phyloP scores from a whole-genome alignment of 2,888 invertebrate species.

The Drepanosiphum platanoidis region DNA sequence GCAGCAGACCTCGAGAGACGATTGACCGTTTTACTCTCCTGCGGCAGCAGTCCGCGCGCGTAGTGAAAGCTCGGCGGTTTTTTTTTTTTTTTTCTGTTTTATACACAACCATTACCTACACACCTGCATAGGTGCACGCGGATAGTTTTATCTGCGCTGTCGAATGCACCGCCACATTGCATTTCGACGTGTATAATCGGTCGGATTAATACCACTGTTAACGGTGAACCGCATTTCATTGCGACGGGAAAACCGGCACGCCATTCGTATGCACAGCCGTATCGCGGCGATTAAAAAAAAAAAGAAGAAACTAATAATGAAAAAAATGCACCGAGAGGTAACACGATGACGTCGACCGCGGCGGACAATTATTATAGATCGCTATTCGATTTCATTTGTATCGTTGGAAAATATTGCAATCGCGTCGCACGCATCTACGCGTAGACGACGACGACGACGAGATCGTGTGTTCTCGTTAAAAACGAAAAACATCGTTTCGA shows the following conservation, averaged over 20 bases:
- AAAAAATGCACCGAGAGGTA: neutral
- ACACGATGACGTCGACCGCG: neutral
- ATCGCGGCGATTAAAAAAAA: neutral
- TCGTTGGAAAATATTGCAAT: neutral
- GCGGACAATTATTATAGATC: neutral
- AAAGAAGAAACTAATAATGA: too few relatives aligned
- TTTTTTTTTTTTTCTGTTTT: neutral
- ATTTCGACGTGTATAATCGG: slow-evolving; percentile 6
- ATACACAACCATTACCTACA: neutral
- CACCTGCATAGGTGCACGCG: neutral
- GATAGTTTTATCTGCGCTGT: neutral
- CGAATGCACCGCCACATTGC: neutral
- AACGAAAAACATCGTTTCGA: neutral
- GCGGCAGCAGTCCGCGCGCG: neutral
- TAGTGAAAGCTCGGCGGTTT: neutral
- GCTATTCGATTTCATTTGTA: too few relatives aligned
- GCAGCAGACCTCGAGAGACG: neutral
- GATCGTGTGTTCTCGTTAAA: neutral
- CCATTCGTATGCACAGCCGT: neutral
- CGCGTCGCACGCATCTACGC: neutral
- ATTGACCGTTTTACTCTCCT: neutral
- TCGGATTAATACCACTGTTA: neutral
- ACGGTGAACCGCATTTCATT: slow-evolving; percentile 28
- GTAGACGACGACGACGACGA: neutral
- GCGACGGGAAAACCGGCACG: neutral